phyloP scores from a whole-genome alignment of 1,140 invertebrate genomes.

The Ostrea denselamellosa region DNA sequence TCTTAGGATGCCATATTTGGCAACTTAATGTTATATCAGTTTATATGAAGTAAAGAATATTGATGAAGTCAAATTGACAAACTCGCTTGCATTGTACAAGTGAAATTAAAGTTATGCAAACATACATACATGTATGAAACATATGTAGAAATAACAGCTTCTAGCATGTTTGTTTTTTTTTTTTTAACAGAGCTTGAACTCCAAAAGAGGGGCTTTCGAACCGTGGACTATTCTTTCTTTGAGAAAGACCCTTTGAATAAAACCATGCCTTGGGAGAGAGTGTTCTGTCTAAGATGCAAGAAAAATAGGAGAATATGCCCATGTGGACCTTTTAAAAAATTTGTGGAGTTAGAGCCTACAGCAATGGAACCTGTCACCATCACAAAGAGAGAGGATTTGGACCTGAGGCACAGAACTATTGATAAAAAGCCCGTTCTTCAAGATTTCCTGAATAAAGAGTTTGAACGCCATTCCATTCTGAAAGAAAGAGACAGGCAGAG shows the following conservation, averaged over 20 bases:
- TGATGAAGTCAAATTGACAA: too few species aligned
- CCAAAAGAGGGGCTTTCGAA: background rate
- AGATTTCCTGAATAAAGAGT: background rate
- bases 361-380: background rate
- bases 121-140: background rate
- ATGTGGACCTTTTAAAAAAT: background rate
- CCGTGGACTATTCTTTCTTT: background rate
- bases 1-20: too few species aligned
- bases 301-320: background rate
- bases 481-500: background rate
- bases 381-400: background rate
- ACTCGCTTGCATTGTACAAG: too few species aligned
- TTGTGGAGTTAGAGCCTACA: background rate
- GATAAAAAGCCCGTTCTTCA: background rate
- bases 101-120: background rate
- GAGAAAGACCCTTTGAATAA: slow-evolving; percentile 23
- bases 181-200: background rate
- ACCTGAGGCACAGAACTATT: background rate
- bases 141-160: too few species aligned
- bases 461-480: background rate
- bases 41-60: too few species aligned
- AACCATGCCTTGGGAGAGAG: background rate
- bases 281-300: slow-evolving; percentile 15
- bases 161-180: background rate
- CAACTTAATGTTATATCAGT: too few species aligned